These are phyloP conservation scores for Lasioglossum morio DNA, from an alignment of 2,888 invertebrate species.

Conservation along the genomic window DNA sequence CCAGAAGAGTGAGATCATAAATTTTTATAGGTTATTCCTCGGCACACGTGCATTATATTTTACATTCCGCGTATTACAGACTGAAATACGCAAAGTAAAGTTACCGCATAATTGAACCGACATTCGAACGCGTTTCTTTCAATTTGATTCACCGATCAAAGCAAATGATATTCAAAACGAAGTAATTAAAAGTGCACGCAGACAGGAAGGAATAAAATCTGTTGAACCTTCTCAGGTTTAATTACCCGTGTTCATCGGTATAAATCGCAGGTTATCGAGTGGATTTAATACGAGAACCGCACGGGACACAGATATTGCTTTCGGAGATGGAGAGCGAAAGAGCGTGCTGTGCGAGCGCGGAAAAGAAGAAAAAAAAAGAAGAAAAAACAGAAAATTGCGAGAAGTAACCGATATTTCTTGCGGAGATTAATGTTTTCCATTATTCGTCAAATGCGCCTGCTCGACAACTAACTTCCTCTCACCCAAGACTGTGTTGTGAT, in stretches of 20 bases:
- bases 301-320: not conserved
- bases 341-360: not conserved
- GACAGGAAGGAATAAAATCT: not conserved
- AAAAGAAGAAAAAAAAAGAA: not conserved
- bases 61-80: not conserved
- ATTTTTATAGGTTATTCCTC: not conserved
- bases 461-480: constrained; percentile 66
- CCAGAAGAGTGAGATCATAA: too few species aligned
- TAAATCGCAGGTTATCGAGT: not conserved
- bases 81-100: not conserved
- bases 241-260: not conserved
- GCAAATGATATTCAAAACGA: not conserved
- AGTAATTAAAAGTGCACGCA: not conserved
- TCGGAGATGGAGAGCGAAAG: not conserved
- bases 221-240: not conserved
- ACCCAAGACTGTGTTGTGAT: constrained; percentile 65
- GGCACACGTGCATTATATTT: not conserved
- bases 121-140: not conserved
- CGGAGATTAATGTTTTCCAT: constrained; percentile 62
- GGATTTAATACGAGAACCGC: not conserved
- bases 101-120: not conserved
- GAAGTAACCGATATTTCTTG: constrained; percentile 39
- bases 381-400: not conserved
- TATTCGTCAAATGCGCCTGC: constrained; percentile 55
- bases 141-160: not conserved